Percentiles rank a stretch among this genome's conserved stretches.
These are phyloP conservation scores for Sialis fuliginosa DNA, from an alignment of 2,888 invertebrate genomes.

Conservation along the genomic window DNA sequence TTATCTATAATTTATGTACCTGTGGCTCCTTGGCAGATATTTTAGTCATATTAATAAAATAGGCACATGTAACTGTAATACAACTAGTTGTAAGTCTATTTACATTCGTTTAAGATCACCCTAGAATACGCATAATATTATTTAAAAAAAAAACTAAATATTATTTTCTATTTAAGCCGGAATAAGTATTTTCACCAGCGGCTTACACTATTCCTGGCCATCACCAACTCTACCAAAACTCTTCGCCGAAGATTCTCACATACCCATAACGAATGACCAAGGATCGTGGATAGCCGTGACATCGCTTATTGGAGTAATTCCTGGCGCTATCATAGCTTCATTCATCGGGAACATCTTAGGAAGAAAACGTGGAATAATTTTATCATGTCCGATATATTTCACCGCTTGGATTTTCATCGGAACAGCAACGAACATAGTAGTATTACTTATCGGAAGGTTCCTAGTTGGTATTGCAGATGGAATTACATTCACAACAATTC, in stretches of 20 bases:
- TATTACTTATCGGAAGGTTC: constrained; percentile 33
- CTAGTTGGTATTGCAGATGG: constrained; percentile 41
- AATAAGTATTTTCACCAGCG: constrained; percentile 19
- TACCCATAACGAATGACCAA: constrained; percentile 30
- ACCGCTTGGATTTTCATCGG: constrained; percentile 44
- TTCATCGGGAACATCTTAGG: constrained; percentile 44
- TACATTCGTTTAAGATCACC: too few relatives aligned
- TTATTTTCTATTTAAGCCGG: constrained; percentile 15
- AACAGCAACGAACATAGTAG: constrained; percentile 32
- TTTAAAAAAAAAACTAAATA: not conserved
- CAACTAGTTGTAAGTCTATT: too few relatives aligned
- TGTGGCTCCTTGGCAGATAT: too few relatives aligned
- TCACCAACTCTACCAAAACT: constrained; percentile 36
- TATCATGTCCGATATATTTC: constrained; percentile 40
- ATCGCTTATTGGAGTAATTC: constrained; percentile 42
- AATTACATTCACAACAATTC: constrained; percentile 25
- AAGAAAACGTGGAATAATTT: constrained; percentile 40
- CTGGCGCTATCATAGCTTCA: constrained; percentile 43
- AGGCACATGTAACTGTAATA: too few relatives aligned
- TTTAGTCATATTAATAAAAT: too few relatives aligned
- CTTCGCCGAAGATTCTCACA: constrained; percentile 26
- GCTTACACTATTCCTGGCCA: constrained; percentile 35
- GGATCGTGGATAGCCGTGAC: constrained; percentile 46
- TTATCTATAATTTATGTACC: too few relatives aligned
- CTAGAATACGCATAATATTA: too few relatives aligned